Base-by-base conservation (phyloP, 1,140 invertebrate genomes). In the Triops longicaudatus region DNA sequence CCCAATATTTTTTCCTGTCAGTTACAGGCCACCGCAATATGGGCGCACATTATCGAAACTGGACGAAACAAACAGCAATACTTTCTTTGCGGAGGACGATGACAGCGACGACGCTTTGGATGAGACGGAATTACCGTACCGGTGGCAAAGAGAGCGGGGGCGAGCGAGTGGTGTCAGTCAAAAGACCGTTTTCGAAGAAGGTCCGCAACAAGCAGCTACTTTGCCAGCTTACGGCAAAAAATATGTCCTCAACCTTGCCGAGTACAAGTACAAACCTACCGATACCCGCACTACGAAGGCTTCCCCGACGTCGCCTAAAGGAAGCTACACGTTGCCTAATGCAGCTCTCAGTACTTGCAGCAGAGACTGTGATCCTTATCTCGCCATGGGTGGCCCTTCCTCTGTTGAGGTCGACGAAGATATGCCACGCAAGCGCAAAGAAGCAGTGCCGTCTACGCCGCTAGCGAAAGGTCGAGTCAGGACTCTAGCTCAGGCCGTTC, bases 141-240 rank as follows among this genome's bases (percentile, higher is more conserved):
- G 44, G 26, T 78, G 78, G 78, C 74, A 78, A 73, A 76, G 75
- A 26, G 74, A 72, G 43, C 42, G 78, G 1, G 78, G 78, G 9
- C 74, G 78, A 27, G 78, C 78, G n/a, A 78, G 78, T 44, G 78
- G 78, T 7, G 76, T 75, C 44, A 77, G 76, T 14, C 76, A 77
- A 43, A 71, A 73, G 7, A 27, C 27, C 72, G 28, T 41, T 10
- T 43, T 73, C 28, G 73, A 31, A 12, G 27, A 76, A 31, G 50
- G 17, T n/a, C 50, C 50, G 6, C 50, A 10, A 17, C 50, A 63
- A 63, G 50, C 50, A 63, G 50, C 50, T 63, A 63, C 50, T 1
- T 63, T 63, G 2, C 50, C 50, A 63, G 50, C 50, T 6, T 63
- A 63, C 50, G 50, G 50, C 10, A 63, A 63, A 22, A 63, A 63